Percentiles rank a stretch among this genome's conserved stretches.
Evolutionary conservation across 1,140 invertebrate genomes (phyloP).

Genomic region (Bombus sylvicola): DNA sequence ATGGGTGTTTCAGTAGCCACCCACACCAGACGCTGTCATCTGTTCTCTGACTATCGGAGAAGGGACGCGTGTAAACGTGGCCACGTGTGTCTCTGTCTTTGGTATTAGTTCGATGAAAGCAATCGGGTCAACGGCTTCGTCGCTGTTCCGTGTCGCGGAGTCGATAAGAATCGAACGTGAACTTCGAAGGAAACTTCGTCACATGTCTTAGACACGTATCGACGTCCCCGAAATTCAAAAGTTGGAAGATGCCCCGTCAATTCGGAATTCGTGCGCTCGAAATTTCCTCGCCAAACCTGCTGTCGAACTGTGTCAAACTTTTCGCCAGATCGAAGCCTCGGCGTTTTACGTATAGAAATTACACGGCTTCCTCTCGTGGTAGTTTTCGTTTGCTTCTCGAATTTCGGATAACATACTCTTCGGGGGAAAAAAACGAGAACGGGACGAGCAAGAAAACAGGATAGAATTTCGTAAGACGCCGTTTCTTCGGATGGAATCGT

Average conservation of each 20-base stretch:
- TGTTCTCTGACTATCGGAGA: constrained; percentile 5
- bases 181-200: constrained; percentile 40
- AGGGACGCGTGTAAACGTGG: not conserved
- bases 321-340: not conserved
- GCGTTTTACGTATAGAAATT: not conserved
- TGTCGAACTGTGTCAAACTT: not conserved
- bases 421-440: not conserved
- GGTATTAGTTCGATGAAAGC: not conserved
- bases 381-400: not conserved
- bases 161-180: constrained; percentile 62
- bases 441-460: not conserved
- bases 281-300: not conserved
- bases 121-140: constrained; percentile 51
- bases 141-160: not conserved
- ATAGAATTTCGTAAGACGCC: not conserved
- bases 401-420: not conserved
- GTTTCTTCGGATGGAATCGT: not conserved
- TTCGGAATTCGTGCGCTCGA: no score
- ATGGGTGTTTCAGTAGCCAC: constrained; percentile 12
- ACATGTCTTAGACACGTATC: constrained; percentile 17
- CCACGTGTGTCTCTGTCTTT: not conserved
- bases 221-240: constrained; percentile 47
- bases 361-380: not conserved
- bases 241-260: not conserved
- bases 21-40: constrained; percentile 39